Base-by-base conservation (phyloP, 2,888 invertebrate species). In the Nomada hirtipes region DNA sequence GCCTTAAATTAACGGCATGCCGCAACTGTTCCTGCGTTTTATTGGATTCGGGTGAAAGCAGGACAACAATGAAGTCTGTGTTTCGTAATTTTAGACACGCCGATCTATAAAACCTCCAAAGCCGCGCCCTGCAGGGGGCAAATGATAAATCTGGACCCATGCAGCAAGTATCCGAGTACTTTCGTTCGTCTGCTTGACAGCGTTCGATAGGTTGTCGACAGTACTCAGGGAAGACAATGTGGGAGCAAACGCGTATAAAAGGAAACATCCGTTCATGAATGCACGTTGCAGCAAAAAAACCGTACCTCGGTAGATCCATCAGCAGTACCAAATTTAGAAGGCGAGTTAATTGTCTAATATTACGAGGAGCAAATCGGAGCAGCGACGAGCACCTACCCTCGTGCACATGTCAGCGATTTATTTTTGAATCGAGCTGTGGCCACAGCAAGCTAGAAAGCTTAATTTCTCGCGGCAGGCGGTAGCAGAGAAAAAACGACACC, bases 361-460 rank as follows among this genome's bases (percentile, higher is more conserved):
- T 64, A 74, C 47, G 76, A 23, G 26, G 65, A 29, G 36, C 23
- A 52, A 63, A 36, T 26, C 47, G 55, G 29, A 44, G 63, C 36
- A 60, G 47, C 52, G n/a, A 47, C 26, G 42, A 57, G 55, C 36
- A n/a, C 20, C 18, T 36, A n/a, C 2, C 57, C 18, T 42, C 65
- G 57, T 52, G 57, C 76, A 61, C 77, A 69, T 82, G 86, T 86
- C 84, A 73, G 79, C 72, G 77, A 70, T 79, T 82, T 86, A 86
- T 86, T 86, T 86, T 84, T 79, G 69, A 60, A 83, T 7, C 80
- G 61, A 47, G 68, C 78, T 53, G n/a, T 20, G 36, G 26, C 53
- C 42, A 72, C 42, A 15, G 42, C 57, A 60, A 36, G n/a, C 50
- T 74, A 76, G 84, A 71, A 61, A 79, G 76, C 55, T 67, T 64